phyloP scores from a whole-genome alignment of 1,140 invertebrate species.

The Neodiprion lecontei region DNA sequence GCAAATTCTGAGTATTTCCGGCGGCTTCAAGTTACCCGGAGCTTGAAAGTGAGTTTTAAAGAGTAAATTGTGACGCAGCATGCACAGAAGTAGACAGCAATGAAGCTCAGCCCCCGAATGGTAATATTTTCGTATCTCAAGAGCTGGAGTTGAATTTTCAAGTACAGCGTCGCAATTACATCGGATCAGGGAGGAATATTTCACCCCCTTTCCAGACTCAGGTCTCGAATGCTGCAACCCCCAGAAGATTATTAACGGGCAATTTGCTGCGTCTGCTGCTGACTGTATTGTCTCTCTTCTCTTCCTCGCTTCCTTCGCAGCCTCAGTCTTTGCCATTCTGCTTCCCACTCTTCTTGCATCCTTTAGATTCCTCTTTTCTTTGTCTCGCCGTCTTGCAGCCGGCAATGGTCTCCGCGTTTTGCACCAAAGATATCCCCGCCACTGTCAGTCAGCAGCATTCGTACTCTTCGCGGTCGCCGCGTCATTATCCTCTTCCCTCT shows the following conservation, averaged over 20 bases:
- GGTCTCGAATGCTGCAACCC: conserved; percentile 23
- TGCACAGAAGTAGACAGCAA: too few relatives aligned
- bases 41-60: too few relatives aligned
- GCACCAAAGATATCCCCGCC: neutral
- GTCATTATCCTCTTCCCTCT: neutral
- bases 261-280: conserved; percentile 60
- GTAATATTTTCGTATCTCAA: conserved; percentile 28
- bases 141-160: conserved; percentile 37
- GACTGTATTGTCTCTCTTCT: conserved; percentile 60
- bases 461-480: neutral
- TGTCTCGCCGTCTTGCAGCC: neutral
- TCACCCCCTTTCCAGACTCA: conserved; percentile 38
- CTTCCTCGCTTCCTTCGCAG: conserved; percentile 28
- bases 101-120: neutral
- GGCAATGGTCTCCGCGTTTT: neutral
- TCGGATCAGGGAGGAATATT: conserved; percentile 59
- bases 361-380: neutral
- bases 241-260: conserved; percentile 58
- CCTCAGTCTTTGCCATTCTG: conserved; percentile 16
- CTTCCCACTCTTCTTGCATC: conserved; percentile 16
- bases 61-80: too few relatives aligned
- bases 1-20: too few relatives aligned
- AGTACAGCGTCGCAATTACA: conserved; percentile 50
- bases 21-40: too few relatives aligned
- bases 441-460: neutral